Base-by-base conservation (phyloP, 2,797 vertebrate species). In the Oryzias sinensis region DNA sequence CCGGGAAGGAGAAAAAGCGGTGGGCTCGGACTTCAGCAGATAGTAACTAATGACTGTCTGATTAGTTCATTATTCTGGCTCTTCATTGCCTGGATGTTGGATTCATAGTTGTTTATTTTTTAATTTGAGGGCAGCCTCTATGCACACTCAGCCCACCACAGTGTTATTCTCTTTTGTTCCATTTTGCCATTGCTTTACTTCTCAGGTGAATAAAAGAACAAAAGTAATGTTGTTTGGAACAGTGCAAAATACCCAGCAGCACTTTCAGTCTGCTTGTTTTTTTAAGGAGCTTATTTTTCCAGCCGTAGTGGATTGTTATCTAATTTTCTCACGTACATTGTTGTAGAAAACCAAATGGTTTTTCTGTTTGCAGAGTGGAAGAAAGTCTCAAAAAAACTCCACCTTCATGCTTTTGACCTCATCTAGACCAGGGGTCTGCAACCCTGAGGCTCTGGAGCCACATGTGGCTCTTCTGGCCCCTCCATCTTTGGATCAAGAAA, bases 1-100 rank as follows among this genome's bases (percentile, higher is more conserved):
- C 58, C 49, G 64, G 15, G 64, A 25, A 55, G 47, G 52, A 53
- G 43, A 61, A 60, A 71, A 72, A 74, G 58, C 46, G 40, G 49
- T 49, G 22, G 37, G 50, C 62, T 63, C 29, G 59, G 74, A 84
- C 76, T 61, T 70, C 54, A 47, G 63, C 73, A 82, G 81, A 88
- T 76, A 85, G 59, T 79, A 88, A 85, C 85, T 88, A 89, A 90
- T 87, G 86, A 89, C 74, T 72, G 74, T 77, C 71, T 91, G 88
- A 91, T 92, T 89, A 88, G 87, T 89, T 90, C 82, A 90, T 92
- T 87, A 89, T 74, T 58, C 72, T 71, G 65, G 80, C 77, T 77
- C 76, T 79, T 70, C 75, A 72, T 67, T 83, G 72, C 73, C 60
- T 33, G 53, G 54, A 78, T 65, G 62, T 67, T 42, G 53, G 63